phyloP scores from a whole-genome alignment of 2,797 vertebrate species.

The Malurus leucopterus region DNA sequence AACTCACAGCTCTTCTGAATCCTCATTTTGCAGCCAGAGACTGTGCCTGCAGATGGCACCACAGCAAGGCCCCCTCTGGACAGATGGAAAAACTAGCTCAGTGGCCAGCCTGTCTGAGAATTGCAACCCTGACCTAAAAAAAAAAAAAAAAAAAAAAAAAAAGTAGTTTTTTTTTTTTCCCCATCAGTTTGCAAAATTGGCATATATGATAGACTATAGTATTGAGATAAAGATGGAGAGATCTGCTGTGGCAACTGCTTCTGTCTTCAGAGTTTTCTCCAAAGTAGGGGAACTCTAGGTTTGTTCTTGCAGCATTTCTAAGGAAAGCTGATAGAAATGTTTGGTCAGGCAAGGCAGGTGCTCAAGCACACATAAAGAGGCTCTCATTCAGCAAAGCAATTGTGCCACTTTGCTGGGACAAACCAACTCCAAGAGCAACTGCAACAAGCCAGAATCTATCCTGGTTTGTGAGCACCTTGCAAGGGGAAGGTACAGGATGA shows the following conservation, averaged over 20 bases:
- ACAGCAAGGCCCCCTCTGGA: neutral
- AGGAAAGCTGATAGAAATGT: neutral
- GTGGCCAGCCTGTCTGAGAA: neutral
- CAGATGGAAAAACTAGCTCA: neutral
- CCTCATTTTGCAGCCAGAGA: neutral
- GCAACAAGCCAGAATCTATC: neutral
- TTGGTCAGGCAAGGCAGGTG: neutral
- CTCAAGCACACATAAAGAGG: neutral
- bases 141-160: no score
- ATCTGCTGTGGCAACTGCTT: neutral
- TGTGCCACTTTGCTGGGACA: neutral
- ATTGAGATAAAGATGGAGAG: neutral
- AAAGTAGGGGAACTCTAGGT: neutral
- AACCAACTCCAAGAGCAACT: neutral
- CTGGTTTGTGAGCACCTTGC: neutral
- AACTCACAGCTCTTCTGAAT: neutral
- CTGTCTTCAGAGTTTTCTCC: neutral
- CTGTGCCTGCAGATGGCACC: slow-evolving; percentile 36
- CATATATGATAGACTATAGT: neutral
- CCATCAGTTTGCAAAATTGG: neutral
- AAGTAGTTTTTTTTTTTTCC: no score
- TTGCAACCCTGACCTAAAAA: neutral
- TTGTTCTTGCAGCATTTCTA: neutral
- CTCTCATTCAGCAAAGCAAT: neutral
- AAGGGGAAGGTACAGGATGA: neutral